These are phyloP conservation scores for Brachionus sp. DNA, from an alignment of 1,140 invertebrate species.

Conservation along the genomic window DNA sequence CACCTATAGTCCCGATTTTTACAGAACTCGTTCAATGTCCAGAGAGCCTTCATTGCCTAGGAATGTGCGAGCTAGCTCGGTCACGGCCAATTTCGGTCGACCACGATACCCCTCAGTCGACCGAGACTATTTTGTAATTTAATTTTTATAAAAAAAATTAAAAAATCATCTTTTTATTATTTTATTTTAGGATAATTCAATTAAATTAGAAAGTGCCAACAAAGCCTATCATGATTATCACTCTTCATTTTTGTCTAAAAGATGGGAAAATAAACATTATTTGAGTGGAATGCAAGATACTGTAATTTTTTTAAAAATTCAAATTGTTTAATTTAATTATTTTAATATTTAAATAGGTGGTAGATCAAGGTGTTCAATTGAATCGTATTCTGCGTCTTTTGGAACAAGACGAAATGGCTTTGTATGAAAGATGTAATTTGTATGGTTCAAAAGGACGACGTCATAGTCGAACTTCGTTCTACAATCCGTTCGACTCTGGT, in stretches of 20 bases:
- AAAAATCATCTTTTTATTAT: neutral
- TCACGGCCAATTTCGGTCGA: neutral
- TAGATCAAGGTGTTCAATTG: conserved; percentile 44
- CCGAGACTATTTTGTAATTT: neutral
- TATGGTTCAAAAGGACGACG: neutral
- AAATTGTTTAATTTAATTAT: no score
- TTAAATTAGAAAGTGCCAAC: conserved; percentile 30
- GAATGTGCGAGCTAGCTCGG: neutral
- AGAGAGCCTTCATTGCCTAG: neutral
- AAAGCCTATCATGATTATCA: conserved; percentile 42
- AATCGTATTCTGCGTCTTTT: conserved; percentile 44
- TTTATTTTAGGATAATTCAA: conserved; percentile 3
- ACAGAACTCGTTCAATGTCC: neutral
- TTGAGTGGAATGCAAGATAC: conserved; percentile 31
- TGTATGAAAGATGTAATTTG: conserved; percentile 39
- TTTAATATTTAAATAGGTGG: neutral
- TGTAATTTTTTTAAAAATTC: neutral
- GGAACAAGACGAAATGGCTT: conserved; percentile 39
- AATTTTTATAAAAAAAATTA: neutral
- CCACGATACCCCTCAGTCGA: neutral
- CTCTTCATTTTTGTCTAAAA: conserved; percentile 27
- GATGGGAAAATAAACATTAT: conserved; percentile 45
- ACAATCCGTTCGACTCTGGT: conserved; percentile 24
- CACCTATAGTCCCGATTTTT: neutral
- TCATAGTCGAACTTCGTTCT: neutral